A percentile compares a stretch with the other conserved stretches of the same genome.
Conservation (phyloP, 2,888 invertebrate genomes). For the Zele albiditarsus region DNA sequence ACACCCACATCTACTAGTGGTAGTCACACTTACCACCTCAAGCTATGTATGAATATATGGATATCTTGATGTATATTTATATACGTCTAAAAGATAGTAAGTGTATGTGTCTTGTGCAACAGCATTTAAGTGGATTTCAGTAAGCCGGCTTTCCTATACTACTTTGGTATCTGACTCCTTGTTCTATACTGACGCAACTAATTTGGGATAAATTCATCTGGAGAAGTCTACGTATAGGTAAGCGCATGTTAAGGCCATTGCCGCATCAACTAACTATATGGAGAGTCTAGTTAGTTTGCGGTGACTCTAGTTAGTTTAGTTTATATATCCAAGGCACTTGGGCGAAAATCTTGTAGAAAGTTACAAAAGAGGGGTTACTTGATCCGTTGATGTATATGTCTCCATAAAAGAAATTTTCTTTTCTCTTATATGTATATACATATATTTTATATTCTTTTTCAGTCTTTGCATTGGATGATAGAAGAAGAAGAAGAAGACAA, state of each 20-base stretch:
- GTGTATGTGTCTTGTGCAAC: constrained; percentile 1
- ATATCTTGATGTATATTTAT: not conserved
- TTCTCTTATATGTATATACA: not conserved
- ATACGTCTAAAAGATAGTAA: not conserved
- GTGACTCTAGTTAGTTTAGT: not conserved
- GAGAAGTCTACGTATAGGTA: constrained; percentile 9
- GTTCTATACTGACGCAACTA: constrained; percentile 30
- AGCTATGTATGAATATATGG: not conserved
- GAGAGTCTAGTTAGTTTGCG: constrained; percentile 8
- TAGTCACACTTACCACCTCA: constrained; percentile 22
- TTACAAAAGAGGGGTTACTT: constrained; percentile 10
- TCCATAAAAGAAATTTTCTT: constrained; percentile 25
- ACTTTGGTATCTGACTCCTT: constrained; percentile 33
- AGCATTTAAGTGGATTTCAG: constrained; percentile 35
- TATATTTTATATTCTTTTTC: not conserved
- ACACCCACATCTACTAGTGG: not conserved
- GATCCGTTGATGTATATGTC: constrained; percentile 36
- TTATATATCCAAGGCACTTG: constrained; percentile 16
- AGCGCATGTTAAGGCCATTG: constrained; percentile 11
- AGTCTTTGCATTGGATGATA: not conserved
- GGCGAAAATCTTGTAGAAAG: constrained; percentile 15
- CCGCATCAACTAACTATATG: constrained; percentile 8
- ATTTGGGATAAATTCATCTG: constrained; percentile 38
- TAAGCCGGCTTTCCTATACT: constrained; percentile 34
- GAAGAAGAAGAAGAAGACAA: constrained; percentile 6